phyloP scores from a whole-genome alignment of 2,113 vertebrate species.

The Alexandromys fortis region DNA sequence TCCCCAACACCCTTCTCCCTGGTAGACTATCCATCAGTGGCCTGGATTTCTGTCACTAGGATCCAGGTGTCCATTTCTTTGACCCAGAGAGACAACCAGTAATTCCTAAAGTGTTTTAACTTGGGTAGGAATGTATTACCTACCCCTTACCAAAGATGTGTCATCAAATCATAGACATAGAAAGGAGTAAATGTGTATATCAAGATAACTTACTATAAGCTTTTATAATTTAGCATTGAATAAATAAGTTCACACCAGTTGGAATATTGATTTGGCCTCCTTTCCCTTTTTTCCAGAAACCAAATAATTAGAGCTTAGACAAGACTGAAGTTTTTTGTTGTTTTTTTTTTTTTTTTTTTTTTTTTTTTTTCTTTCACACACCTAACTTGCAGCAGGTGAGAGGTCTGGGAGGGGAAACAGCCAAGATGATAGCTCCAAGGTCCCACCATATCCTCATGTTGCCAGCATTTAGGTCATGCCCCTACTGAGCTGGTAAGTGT shows the following conservation, averaged over 20 bases:
- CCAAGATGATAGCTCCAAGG: neutral
- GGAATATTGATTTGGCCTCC: neutral
- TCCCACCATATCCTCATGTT: neutral
- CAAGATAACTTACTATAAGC: neutral
- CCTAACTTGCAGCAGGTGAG: neutral
- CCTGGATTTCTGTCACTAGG: neutral
- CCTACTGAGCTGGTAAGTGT: neutral
- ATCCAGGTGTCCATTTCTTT: neutral
- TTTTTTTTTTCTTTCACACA: too few relatives aligned
- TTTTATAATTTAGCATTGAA: neutral
- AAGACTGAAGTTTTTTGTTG: neutral
- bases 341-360: neutral
- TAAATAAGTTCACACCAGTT: neutral
- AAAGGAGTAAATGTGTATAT: neutral
- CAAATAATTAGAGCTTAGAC: neutral
- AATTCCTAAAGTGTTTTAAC: neutral
- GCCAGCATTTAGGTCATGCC: neutral
- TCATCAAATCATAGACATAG: neutral
- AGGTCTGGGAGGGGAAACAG: rapidly evolving
- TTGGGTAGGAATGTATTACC: neutral
- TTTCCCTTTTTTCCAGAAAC: neutral
- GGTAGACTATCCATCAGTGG: neutral
- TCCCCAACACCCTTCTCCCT: neutral
- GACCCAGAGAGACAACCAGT: neutral
- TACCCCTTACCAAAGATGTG: neutral